Percentiles rank a stretch among this genome's conserved stretches.
Evolutionary conservation across 2,888 invertebrate species (phyloP).

Genomic region (Ceramica pisi): DNA sequence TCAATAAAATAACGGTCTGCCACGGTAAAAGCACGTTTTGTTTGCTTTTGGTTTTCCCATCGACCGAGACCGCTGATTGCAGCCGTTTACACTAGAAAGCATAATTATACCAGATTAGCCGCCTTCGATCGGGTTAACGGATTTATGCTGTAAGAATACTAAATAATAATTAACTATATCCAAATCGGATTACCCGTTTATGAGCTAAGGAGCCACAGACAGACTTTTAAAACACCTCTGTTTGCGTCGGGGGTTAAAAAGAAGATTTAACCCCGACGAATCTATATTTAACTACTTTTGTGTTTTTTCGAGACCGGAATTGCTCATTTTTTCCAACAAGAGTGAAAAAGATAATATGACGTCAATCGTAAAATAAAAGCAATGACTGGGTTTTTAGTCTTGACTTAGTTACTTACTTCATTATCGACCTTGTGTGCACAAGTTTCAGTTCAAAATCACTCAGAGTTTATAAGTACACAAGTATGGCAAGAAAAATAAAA

Average conservation of each 20-base stretch:
- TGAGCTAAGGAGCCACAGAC: too few relatives aligned
- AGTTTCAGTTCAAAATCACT: neutral
- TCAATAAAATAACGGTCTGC: neutral
- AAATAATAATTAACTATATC: neutral
- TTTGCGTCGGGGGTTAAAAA: neutral
- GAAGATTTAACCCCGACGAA: too few relatives aligned
- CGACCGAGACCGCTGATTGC: neutral
- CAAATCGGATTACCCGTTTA: too few relatives aligned
- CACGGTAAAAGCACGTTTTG: neutral
- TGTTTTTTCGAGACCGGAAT: neutral
- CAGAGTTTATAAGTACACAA: too few relatives aligned
- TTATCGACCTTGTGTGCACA: constrained; percentile 7
- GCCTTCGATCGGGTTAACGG: constrained; percentile 15
- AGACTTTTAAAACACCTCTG: too few relatives aligned
- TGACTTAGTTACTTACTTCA: neutral
- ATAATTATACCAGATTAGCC: neutral
- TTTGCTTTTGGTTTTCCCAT: constrained; percentile 8
- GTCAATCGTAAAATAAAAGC: constrained; percentile 20
- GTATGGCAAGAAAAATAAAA: too few relatives aligned
- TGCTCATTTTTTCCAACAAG: constrained; percentile 9
- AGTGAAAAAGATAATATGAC: constrained; percentile 1
- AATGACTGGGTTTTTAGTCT: neutral
- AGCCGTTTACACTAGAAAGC: neutral
- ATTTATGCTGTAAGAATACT: neutral
- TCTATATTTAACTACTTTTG: constrained; percentile 6